Base-by-base conservation (phyloP, 2,888 invertebrate species). In the Chydorus sphaericus region DNA sequence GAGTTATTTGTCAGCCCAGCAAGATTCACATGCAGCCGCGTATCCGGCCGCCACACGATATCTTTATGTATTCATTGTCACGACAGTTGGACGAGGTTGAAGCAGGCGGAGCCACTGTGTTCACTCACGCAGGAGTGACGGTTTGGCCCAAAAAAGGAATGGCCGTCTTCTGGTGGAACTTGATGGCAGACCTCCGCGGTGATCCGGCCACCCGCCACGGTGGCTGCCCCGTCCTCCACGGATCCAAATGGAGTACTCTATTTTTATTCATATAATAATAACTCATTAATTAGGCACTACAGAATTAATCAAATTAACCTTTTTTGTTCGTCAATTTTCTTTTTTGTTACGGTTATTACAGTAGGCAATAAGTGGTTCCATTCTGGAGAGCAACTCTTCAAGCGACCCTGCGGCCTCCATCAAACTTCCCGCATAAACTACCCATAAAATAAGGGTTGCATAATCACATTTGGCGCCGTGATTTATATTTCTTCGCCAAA, bases 101-200 rank as follows among this genome's bases (percentile, higher is more conserved):
- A 6, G 62, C 61, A 8, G 65, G 65, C 14, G 65, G 65, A 1
- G 63, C 63, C 1, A 65, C 65, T 3, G 65, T 63, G 2, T 65
- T 65, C 51, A 64, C 65, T 3, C 55, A 63, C 14, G 60, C 63
- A 28, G 64, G 64, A 18, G 61, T 64, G 3, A 60, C 62, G 55
- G 62, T 65, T 1, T 63, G 62, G 58, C 65, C 65, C 0, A 59
- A 59, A 38, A 65, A 65, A 54, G 65, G 65, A 26, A 58, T 60
- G 5, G 64, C 64, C 8, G 62, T 64, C 1, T 65, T 65, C 55
- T 65, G 65, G 65, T 64, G 62, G 60, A 65, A 65, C 55, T 59
- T 65, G 10, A 57, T 62, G 50, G 59, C 60, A 10, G 63, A 64
- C 58, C 64, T 63, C 4, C 48, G 59, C 5, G 65, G 64, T 14